Base-by-base conservation (phyloP, 2,797 vertebrate species). In the Microchirus variegatus region DNA sequence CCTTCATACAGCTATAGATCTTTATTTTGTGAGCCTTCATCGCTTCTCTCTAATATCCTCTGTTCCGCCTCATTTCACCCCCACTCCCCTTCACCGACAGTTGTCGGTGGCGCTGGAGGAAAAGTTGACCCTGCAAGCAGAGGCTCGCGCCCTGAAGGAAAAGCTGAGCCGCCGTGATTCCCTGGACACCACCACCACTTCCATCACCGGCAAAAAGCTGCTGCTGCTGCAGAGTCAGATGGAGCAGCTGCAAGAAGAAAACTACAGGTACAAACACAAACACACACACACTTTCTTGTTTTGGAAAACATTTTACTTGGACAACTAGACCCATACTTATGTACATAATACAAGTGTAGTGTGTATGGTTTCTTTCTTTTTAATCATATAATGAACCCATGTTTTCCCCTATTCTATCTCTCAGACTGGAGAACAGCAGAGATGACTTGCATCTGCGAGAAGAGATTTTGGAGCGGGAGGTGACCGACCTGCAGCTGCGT, bases 201-300 rank as follows among this genome's bases (percentile, higher is more conserved):
- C 91, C 22, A 91, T 95, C 81, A 94, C 95, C 0, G 83, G 91
- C 79, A 96, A 96, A 87, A 97, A 96, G 78, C 88, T 97, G 63
- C 90, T 95, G 67, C 87, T 96, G 61, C 89, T 98, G 55, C 96
- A 97, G 84, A 92, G 93, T 68, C 96, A 96, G 89, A 92, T 97
- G 83, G 96, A 98, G 74, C 95, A 97, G 86, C 90, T 98, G 10
- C 96, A 97, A 78, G 96, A 98, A 73, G 96, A 98, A 81, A 98
- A 95, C 64, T 96, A 95, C 92, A 94, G 96, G 96, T 97, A 67
- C 15, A 17, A 4, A 1, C 3, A 18, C 13, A 26, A 26, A 14
- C 22, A 12, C 14, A 53, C 15, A 49, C 9, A n/a, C 22, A 37
- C 7, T 18, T 38, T 8, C 8, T 31, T 31, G 31, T 31, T 31